A percentile compares a stretch with the other conserved stretches of the same genome.
phyloP scores from a whole-genome alignment of 2,797 vertebrate species.

The Carapus acus region DNA sequence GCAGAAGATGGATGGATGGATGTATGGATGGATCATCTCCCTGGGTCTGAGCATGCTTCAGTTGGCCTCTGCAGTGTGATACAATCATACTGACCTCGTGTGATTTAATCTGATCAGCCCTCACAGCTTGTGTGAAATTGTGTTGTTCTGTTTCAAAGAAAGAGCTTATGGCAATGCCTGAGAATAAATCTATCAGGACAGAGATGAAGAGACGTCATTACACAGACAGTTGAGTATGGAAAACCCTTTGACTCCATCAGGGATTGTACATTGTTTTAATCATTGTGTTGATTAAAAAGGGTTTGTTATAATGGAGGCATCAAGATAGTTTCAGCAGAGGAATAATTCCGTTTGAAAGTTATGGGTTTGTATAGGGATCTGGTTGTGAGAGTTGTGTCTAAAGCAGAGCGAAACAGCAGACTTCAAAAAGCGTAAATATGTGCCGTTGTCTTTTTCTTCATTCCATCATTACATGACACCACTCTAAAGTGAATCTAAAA shows the following conservation, averaged over 20 bases:
- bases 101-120: constrained; percentile 59
- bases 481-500: no score
- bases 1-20: no score
- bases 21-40: no score
- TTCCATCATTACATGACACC: no score
- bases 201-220: constrained; percentile 58
- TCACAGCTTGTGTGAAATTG: constrained; percentile 58
- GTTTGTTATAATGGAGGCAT: constrained; percentile 39
- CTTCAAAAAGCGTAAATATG: no score
- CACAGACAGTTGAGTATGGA: constrained; percentile 47
- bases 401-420: no score
- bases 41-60: constrained; percentile 39
- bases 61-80: constrained; percentile 25
- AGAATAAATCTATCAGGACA: constrained; percentile 46
- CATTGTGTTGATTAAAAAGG: constrained; percentile 45
- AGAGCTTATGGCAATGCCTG: constrained; percentile 35
- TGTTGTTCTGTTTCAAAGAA: constrained; percentile 54
- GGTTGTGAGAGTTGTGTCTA: neutral
- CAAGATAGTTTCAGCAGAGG: constrained; percentile 12
- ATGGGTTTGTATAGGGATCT: neutral
- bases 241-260: constrained; percentile 47
- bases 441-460: no score
- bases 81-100: constrained; percentile 49
- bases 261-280: constrained; percentile 53
- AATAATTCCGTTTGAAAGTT: constrained; percentile 14